Evolutionary conservation across 2,797 vertebrate species (phyloP).

Genomic region (Sebastes reedi): DNA sequence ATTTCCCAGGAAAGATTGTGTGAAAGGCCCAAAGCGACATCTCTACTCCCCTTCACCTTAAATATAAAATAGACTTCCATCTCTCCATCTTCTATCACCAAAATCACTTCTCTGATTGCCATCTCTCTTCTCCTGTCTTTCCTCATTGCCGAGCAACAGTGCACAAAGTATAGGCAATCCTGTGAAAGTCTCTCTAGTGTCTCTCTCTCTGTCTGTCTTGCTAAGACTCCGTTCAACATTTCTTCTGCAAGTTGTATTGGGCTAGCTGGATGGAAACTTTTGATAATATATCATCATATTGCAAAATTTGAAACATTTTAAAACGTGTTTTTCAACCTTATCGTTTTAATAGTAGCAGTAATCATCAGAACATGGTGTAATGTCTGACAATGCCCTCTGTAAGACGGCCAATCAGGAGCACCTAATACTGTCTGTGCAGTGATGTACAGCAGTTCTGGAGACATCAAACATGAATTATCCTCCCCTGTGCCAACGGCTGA

Average conservation of each 20-base stretch:
- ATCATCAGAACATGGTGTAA: background rate
- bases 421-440: background rate
- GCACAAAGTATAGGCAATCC: background rate
- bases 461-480: slow-evolving; percentile 11
- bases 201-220: background rate
- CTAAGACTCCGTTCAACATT: background rate
- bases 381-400: background rate
- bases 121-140: background rate
- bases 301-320: background rate
- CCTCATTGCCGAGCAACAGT: background rate
- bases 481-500: background rate
- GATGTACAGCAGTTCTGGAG: background rate
- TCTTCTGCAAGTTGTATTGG: background rate
- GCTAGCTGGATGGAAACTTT: background rate
- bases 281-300: background rate
- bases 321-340: background rate
- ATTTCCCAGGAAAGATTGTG: background rate
- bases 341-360: background rate
- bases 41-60: background rate
- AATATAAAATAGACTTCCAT: background rate
- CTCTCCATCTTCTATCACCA: background rate
- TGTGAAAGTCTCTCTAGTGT: background rate
- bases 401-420: background rate
- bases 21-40: background rate
- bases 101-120: background rate